Evolutionary conservation across 2,113 vertebrate genomes (phyloP).

Genomic region (Promerops cafer): DNA sequence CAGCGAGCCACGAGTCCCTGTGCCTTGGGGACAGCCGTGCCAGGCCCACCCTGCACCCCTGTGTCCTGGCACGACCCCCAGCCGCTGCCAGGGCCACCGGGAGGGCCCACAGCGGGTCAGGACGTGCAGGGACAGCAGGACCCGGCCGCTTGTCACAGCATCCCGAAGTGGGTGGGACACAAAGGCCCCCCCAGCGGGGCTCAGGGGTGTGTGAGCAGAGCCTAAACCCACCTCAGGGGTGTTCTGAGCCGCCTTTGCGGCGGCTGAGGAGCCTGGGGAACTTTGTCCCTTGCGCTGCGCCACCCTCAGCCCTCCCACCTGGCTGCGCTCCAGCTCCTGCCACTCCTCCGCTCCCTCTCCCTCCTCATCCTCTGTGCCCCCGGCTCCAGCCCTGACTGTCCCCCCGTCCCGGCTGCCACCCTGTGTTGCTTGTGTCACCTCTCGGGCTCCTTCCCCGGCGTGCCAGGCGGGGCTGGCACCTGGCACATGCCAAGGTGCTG

Average conservation of each 20-base stretch:
- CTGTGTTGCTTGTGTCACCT: background rate
- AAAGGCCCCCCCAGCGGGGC: background rate
- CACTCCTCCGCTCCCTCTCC: background rate
- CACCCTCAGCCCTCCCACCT: background rate
- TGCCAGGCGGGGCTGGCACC: background rate
- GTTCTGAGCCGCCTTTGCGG: background rate
- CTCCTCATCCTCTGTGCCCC: background rate
- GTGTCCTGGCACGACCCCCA: background rate
- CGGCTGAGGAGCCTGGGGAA: background rate
- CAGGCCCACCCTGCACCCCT: background rate
- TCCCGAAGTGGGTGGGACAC: rapidly evolving
- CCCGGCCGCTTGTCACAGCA: no score
- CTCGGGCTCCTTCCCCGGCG: background rate
- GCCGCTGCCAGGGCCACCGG: background rate
- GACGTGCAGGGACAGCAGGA: background rate
- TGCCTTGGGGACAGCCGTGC: rapidly evolving
- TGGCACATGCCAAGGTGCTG: background rate
- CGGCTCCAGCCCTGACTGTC: background rate
- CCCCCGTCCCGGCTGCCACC: background rate
- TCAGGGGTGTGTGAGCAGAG: no score
- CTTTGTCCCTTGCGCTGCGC: background rate
- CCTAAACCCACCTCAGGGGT: background rate
- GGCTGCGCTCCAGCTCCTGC: background rate
- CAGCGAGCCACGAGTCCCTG: background rate
- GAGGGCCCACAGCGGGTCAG: no score